phyloP scores from a whole-genome alignment of 1,140 invertebrate genomes.

The Halyomorpha halys region DNA sequence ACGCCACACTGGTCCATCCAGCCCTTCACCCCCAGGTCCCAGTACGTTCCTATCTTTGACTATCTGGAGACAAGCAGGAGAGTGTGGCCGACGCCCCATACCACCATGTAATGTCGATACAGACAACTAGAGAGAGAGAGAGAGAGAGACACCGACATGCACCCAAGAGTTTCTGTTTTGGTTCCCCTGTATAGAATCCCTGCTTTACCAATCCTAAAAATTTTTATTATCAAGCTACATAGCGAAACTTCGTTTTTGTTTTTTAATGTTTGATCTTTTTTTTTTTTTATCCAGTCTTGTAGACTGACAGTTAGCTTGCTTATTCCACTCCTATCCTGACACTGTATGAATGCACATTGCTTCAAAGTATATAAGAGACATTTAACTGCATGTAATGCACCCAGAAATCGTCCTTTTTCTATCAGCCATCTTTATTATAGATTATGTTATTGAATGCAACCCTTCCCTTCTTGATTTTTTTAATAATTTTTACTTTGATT shows the following conservation, averaged over 20 bases:
- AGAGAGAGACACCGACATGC: conserved; percentile 10
- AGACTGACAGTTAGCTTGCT: too few species aligned
- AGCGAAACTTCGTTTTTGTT: not conserved
- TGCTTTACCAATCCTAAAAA: not conserved
- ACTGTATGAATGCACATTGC: too few species aligned
- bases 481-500: too few species aligned
- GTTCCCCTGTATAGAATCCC: not conserved
- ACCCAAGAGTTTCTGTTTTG: conserved; percentile 6
- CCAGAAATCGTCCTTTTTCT: too few species aligned
- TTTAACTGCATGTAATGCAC: too few species aligned
- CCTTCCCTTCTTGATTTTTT: too few species aligned
- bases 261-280: too few species aligned
- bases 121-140: conserved; percentile 1
- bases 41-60: conserved; percentile 91
- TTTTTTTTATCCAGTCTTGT: too few species aligned
- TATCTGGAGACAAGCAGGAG: conserved; percentile 67
- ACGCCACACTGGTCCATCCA: conserved; percentile 82
- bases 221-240: not conserved
- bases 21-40: conserved; percentile 94
- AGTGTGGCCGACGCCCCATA: conserved; percentile 29
- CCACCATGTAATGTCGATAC: conserved; percentile 32
- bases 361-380: not conserved
- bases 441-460: too few species aligned
- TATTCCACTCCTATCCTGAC: too few species aligned
- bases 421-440: too few species aligned